phyloP scores from a whole-genome alignment of 1,140 invertebrate genomes.

The Aplysia californica region DNA sequence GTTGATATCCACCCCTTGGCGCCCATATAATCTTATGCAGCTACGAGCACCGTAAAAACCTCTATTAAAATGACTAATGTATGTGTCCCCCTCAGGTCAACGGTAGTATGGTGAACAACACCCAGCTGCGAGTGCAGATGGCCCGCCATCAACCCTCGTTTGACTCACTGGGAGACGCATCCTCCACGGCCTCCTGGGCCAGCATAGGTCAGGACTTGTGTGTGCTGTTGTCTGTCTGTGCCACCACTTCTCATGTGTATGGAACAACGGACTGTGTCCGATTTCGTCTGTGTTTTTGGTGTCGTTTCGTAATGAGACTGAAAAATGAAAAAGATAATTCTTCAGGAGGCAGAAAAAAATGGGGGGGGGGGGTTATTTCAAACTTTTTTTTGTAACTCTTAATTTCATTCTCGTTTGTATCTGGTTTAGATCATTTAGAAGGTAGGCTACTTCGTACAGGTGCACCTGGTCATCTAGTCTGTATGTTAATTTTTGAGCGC shows the following conservation, averaged over 20 bases:
- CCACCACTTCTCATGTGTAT: not conserved
- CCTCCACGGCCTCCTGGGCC: conserved; percentile 83
- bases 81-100: conserved; percentile 80
- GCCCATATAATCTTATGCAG: too few relatives aligned
- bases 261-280: not conserved
- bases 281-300: not conserved
- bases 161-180: conserved; percentile 81
- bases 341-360: not conserved
- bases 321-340: not conserved
- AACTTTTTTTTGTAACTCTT: too few relatives aligned
- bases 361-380: too few relatives aligned
- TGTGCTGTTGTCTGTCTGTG: not conserved
- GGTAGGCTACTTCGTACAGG: too few relatives aligned
- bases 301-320: not conserved
- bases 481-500: too few relatives aligned
- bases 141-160: conserved; percentile 85
- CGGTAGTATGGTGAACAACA: conserved; percentile 82
- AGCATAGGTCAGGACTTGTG: conserved; percentile 74
- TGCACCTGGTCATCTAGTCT: too few relatives aligned
- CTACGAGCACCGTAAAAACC: too few relatives aligned
- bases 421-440: too few relatives aligned
- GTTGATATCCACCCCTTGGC: too few relatives aligned
- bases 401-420: too few relatives aligned
- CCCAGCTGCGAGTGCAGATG: conserved; percentile 83
- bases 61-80: not conserved